Evolutionary conservation across 1,140 invertebrate genomes (phyloP).

Genomic region (Palaemon carinicauda): DNA sequence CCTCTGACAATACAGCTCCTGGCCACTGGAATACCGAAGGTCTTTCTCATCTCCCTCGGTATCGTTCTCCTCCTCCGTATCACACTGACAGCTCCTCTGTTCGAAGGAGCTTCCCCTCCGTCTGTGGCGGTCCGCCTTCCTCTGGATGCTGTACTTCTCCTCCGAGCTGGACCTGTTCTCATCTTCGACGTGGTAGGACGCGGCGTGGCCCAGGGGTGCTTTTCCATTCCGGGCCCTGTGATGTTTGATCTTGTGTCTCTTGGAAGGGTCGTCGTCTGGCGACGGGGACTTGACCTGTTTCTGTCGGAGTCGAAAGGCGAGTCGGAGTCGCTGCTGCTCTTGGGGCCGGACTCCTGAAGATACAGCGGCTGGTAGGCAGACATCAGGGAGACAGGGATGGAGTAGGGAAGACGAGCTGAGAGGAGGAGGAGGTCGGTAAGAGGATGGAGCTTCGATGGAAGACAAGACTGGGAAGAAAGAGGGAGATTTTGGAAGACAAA

Average conservation of each 20-base stretch:
- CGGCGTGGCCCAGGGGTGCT: too few relatives aligned
- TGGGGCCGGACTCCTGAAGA: background rate
- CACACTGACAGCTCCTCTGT: background rate
- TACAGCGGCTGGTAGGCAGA: background rate
- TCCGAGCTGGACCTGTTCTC: too few relatives aligned
- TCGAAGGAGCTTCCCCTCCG: background rate
- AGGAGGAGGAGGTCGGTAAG: background rate
- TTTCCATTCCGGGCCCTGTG: too few relatives aligned
- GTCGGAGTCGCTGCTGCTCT: too few relatives aligned
- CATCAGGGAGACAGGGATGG: background rate
- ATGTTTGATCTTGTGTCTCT: too few relatives aligned
- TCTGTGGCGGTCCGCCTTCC: too few relatives aligned
- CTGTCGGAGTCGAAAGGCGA: too few relatives aligned
- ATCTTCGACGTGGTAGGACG: too few relatives aligned
- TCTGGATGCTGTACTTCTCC: too few relatives aligned
- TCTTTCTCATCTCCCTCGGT: background rate
- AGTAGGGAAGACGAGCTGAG: background rate
- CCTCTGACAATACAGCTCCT: background rate
- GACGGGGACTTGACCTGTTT: too few relatives aligned
- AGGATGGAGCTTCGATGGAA: background rate
- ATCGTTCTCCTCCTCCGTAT: background rate
- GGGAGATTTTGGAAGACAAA: background rate
- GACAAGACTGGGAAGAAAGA: background rate
- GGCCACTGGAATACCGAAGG: background rate
- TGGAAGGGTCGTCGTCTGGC: too few relatives aligned